A percentile compares a stretch with the other conserved stretches of the same genome.
Evolutionary conservation across 2,113 vertebrate genomes (phyloP).

Genomic region (Centropus unirufus): DNA sequence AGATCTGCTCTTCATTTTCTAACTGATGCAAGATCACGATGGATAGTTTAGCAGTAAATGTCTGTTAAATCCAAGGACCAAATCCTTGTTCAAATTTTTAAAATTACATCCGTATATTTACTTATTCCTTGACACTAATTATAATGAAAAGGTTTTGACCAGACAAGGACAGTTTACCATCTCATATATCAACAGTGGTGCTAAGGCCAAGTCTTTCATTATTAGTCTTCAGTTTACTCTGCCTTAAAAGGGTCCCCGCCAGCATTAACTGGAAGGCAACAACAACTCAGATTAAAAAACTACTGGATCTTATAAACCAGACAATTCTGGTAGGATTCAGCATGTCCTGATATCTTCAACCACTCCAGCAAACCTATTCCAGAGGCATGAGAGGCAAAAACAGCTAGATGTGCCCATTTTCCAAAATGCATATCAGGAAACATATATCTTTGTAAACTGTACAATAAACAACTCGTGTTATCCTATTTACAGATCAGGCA

Average conservation of each 20-base stretch:
- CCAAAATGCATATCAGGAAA: neutral
- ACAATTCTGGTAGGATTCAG: neutral
- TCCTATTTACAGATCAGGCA: neutral
- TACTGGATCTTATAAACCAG: neutral
- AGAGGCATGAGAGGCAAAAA: neutral
- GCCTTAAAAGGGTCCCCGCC: neutral
- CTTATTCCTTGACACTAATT: constrained; percentile 15
- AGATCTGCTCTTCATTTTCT: neutral
- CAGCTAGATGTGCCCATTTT: neutral
- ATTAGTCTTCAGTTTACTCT: constrained; percentile 24
- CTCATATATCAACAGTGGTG: neutral
- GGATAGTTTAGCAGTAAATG: neutral
- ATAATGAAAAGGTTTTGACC: neutral
- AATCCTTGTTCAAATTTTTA: neutral
- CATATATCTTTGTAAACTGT: neutral
- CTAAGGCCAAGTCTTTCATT: neutral
- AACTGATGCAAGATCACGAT: neutral
- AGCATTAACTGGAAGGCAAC: constrained; percentile 5
- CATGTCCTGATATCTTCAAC: neutral
- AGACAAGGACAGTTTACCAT: neutral
- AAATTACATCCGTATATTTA: neutral
- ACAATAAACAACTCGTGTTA: neutral
- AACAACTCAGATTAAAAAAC: constrained; percentile 33
- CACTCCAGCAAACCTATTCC: neutral
- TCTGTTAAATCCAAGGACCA: neutral